Evolutionary conservation across 2,797 vertebrate genomes (phyloP).

Genomic region (Ceryle rudis): DNA sequence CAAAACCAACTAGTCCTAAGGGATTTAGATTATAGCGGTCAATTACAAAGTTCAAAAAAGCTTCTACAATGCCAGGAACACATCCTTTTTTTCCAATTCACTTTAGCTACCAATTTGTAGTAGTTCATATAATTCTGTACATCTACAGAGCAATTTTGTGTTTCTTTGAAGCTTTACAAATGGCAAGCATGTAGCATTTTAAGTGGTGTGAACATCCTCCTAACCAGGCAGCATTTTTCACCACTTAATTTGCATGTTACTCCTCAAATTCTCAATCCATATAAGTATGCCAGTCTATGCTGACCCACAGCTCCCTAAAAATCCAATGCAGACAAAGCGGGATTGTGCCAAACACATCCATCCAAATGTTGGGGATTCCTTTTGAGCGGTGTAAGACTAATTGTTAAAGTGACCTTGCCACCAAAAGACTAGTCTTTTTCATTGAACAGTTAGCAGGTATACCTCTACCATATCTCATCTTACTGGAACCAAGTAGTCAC

Average conservation of each 20-base stretch:
- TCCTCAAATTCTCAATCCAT: neutral
- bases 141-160: neutral
- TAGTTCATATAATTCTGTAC: neutral
- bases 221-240: neutral
- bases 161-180: neutral
- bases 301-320: neutral
- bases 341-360: neutral
- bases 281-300: neutral
- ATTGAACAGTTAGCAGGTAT: neutral
- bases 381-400: neutral
- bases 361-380: neutral
- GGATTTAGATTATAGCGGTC: conserved; percentile 20
- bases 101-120: neutral
- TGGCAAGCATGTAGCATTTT: neutral
- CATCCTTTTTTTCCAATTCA: neutral
- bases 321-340: neutral
- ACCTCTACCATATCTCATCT: neutral
- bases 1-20: conserved; percentile 23
- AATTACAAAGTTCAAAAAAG: conserved; percentile 15
- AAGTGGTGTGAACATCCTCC: neutral
- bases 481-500: neutral
- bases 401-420: neutral
- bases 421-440: neutral
- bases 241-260: neutral
- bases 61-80: neutral